phyloP scores from a whole-genome alignment of 2,888 invertebrate species.

The Nasonia oneida region DNA sequence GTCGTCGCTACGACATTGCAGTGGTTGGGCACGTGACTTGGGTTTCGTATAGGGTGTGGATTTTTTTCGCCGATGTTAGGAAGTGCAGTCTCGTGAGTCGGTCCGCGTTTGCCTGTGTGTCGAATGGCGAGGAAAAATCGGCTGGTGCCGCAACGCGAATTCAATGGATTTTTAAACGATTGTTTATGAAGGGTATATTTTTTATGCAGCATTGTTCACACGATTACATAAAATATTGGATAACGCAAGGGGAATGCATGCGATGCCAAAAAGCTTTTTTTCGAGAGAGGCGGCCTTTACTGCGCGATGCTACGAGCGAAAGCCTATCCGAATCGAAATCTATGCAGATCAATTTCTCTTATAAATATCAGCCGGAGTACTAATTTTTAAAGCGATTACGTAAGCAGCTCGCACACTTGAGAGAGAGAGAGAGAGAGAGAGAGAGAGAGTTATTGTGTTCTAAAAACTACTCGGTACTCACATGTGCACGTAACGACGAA shows the following conservation, averaged over 20 bases:
- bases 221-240: not conserved
- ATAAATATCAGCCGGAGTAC: slow-evolving; percentile 34
- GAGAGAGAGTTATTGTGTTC: slow-evolving; percentile 19
- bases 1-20: not conserved
- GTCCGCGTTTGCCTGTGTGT: not conserved
- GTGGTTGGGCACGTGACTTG: not conserved
- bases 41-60: not conserved
- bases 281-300: slow-evolving; percentile 4
- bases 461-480: slow-evolving; percentile 1
- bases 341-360: slow-evolving; percentile 50
- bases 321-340: slow-evolving; percentile 43
- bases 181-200: not conserved
- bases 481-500: not conserved
- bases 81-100: too few relatives aligned
- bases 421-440: not conserved
- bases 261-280: not conserved
- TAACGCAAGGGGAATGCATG: not conserved
- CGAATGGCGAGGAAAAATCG: not conserved
- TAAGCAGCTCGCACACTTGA: slow-evolving; percentile 2
- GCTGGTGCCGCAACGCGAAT: not conserved
- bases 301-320: not conserved
- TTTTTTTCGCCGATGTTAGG: too few relatives aligned
- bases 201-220: not conserved
- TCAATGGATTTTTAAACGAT: not conserved
- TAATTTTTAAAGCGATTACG: slow-evolving; percentile 43